Base-by-base conservation (phyloP, 1,140 invertebrate species). In the Drosophila sechellia region DNA sequence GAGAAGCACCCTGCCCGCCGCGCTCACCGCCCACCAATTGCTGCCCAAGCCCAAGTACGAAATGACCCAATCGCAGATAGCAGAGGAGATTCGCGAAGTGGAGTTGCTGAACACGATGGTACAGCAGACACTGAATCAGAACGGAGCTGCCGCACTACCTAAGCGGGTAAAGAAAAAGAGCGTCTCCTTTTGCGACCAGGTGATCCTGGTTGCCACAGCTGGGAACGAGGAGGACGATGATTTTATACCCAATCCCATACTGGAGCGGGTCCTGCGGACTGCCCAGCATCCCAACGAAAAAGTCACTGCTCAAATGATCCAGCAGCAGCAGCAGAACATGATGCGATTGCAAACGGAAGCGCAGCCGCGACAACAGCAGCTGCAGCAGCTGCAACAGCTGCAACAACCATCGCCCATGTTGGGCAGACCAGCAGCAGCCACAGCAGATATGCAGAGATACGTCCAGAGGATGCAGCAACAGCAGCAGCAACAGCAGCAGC, bases 151-250 rank as follows among this genome's bases (percentile, higher is more conserved):
- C n/a, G 46, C 46, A 6, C 52, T 64, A 11, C 74, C 72, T 6
- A 94, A 94, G 73, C 94, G 95, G 57, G 94, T 95, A 6, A 97
- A 97, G 89, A 98, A 98, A 94, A 98, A 98, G 91, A 97, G 96
- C 77, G 97, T 98, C 1, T 98, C 97, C 0, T 98, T 98, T 92
- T 98, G 97, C 81, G 97, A 98, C 91, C 96, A 98, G 93, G 97
- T 98, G 0, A 97, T 97, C 60, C 93, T 98, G 34, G 97, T 98
- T 13, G 97, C 97, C 4, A 97, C 97, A 15, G 97, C 97, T 0
- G 97, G 98, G 83, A 97, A 98, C 77, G 96, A 97, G 76, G 97
- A 97, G 92, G 96, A 97, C 57, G 96, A 97, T 57, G 96, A 96
- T 78, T 97, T 97, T 78, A 97, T 98, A 87, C 97, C 97, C 0